Percentiles rank a stretch among this genome's conserved stretches.
These are phyloP conservation scores for Linurgus olivaceus DNA, from an alignment of 2,797 vertebrate genomes.

Conservation along the genomic window DNA sequence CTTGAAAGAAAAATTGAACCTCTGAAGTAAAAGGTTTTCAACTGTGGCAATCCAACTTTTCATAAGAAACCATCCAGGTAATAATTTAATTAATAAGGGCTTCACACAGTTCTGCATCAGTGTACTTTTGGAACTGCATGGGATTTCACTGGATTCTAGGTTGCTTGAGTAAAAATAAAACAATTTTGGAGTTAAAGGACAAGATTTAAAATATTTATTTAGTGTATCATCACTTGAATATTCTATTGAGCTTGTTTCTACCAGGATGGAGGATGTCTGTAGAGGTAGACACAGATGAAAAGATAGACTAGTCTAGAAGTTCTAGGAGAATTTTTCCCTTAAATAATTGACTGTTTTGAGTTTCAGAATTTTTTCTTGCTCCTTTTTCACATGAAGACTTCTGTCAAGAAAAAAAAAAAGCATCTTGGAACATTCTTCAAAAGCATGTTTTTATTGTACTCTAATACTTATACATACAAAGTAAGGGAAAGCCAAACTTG, in stretches of 20 bases:
- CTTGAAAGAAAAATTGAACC: not conserved
- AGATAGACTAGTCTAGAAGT: not conserved
- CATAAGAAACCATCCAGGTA: not conserved
- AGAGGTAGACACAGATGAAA: not conserved
- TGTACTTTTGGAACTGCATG: not conserved
- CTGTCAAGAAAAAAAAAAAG: not conserved
- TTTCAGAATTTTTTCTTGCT: not conserved
- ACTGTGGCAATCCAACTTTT: not conserved
- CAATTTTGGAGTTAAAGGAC: not conserved
- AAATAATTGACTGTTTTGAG: not conserved
- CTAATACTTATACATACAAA: not conserved
- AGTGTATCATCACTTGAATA: not conserved
- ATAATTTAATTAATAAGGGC: not conserved
- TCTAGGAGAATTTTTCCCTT: not conserved
- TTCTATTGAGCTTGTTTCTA: not conserved
- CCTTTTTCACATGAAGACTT: not conserved
- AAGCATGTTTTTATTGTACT: not conserved
- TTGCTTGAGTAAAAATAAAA: not conserved
- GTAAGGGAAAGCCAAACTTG: not conserved
- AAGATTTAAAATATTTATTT: not conserved
- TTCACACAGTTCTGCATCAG: not conserved
- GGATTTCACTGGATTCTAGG: not conserved
- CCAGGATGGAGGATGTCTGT: not conserved
- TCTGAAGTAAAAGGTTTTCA: not conserved
- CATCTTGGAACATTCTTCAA: not conserved